A percentile compares a stretch with the other conserved stretches of the same genome.
phyloP scores from a whole-genome alignment of 2,888 invertebrate species.

The Drosophila kokeensis region DNA sequence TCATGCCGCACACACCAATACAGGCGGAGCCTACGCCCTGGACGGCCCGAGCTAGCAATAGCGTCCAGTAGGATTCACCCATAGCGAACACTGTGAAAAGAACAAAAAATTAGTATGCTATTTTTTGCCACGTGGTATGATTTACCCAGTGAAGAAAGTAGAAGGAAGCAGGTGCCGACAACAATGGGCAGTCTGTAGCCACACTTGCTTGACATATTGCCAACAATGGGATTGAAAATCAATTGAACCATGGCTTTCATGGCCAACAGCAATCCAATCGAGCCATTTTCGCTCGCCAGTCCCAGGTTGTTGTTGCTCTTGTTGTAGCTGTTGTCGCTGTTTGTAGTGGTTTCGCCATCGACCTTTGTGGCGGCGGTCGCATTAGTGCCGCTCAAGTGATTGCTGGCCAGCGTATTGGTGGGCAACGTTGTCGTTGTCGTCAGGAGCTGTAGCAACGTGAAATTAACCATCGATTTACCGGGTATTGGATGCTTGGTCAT shows the following conservation, averaged over 20 bases:
- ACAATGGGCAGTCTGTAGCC: conserved; percentile 90
- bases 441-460: conserved; percentile 73
- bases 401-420: conserved; percentile 38
- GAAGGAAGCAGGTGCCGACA: conserved; percentile 89
- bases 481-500: conserved; percentile 85
- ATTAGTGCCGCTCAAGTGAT: conserved; percentile 58
- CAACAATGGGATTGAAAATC: conserved; percentile 91
- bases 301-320: conserved; percentile 82
- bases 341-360: conserved; percentile 47
- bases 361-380: conserved; percentile 32
- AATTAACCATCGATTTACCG: conserved; percentile 84
- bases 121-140: conserved; percentile 1
- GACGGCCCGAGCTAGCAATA: conserved; percentile 90
- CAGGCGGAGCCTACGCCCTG: conserved; percentile 93
- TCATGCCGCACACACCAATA: conserved; percentile 92
- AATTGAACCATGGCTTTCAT: conserved; percentile 93
- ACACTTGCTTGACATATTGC: conserved; percentile 88
- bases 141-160: conserved; percentile 89
- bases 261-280: conserved; percentile 89
- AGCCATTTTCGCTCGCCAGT: conserved; percentile 88
- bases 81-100: conserved; percentile 89
- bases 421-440: conserved; percentile 46
- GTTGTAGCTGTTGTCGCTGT: conserved; percentile 22
- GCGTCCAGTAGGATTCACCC: conserved; percentile 89
- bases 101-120: conserved; percentile 29